Evolutionary conservation across 2,113 vertebrate species (phyloP).

Genomic region (Crotalus helleri): DNA sequence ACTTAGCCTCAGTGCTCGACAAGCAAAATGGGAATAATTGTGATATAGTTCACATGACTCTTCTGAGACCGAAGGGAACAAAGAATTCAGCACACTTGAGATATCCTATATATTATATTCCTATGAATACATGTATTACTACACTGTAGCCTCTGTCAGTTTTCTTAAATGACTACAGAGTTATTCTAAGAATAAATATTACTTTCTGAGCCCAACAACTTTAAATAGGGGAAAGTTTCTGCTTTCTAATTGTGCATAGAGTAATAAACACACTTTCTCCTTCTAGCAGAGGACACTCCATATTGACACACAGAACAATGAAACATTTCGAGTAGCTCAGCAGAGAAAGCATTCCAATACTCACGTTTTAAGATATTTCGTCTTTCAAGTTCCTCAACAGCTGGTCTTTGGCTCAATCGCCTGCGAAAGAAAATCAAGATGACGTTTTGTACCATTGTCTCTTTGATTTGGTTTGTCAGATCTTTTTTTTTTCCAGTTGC

Average conservation of each 20-base stretch:
- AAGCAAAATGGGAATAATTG: not conserved
- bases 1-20: not conserved
- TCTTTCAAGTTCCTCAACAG: conserved; percentile 95
- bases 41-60: not conserved
- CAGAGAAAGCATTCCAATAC: conserved; percentile 55
- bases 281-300: not conserved
- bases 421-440: conserved; percentile 98
- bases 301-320: not conserved
- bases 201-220: not conserved
- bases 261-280: not conserved
- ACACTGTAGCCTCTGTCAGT: not conserved
- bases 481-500: conserved; percentile 11
- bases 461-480: conserved; percentile 30
- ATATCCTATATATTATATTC: not conserved
- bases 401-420: conserved; percentile 96
- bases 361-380: conserved; percentile 97
- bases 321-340: not conserved
- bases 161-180: not conserved
- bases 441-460: conserved; percentile 92
- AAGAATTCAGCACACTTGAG: not conserved
- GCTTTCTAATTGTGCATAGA: not conserved
- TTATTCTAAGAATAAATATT: not conserved
- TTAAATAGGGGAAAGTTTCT: not conserved
- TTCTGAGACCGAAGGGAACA: not conserved
- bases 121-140: not conserved